phyloP scores from a whole-genome alignment of 2,797 vertebrate species.

The Mus caroli region DNA sequence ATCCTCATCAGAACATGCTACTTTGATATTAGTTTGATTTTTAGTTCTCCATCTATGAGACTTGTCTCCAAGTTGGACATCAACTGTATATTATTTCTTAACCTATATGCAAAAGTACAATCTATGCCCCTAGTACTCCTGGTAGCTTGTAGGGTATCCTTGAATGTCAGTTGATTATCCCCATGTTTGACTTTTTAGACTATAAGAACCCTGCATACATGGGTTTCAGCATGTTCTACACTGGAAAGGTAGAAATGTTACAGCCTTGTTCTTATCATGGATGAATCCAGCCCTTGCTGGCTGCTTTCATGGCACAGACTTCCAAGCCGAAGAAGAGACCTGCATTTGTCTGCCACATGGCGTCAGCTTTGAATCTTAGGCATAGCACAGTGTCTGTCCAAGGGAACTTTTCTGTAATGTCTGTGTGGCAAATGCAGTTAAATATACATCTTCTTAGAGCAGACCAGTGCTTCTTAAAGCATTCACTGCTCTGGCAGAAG shows the following conservation, averaged over 20 bases:
- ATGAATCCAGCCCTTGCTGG: neutral
- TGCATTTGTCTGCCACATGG: neutral
- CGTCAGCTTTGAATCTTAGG: conserved; percentile 39
- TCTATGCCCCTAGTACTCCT: neutral
- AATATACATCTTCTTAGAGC: conserved; percentile 31
- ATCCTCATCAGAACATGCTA: neutral
- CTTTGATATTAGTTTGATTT: conserved; percentile 60
- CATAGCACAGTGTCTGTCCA: neutral
- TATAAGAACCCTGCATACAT: neutral
- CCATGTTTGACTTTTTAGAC: conserved; percentile 23
- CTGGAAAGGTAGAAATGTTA: neutral
- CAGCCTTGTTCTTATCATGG: neutral
- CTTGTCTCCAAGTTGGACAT: neutral
- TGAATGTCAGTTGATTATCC: conserved; percentile 19
- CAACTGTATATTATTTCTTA: conserved; percentile 33
- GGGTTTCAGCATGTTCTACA: neutral
- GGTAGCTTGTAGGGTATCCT: neutral
- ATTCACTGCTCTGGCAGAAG: conserved; percentile 53
- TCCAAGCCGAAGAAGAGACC: neutral
- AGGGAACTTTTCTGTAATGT: neutral
- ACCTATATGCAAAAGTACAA: neutral
- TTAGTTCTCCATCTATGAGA: neutral
- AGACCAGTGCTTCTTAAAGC: conserved; percentile 38
- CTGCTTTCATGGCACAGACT: neutral
- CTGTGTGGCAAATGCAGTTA: conserved; percentile 37